These are phyloP conservation scores for Pristis pectinata DNA, from an alignment of 2,797 vertebrate genomes.

Conservation along the genomic window DNA sequence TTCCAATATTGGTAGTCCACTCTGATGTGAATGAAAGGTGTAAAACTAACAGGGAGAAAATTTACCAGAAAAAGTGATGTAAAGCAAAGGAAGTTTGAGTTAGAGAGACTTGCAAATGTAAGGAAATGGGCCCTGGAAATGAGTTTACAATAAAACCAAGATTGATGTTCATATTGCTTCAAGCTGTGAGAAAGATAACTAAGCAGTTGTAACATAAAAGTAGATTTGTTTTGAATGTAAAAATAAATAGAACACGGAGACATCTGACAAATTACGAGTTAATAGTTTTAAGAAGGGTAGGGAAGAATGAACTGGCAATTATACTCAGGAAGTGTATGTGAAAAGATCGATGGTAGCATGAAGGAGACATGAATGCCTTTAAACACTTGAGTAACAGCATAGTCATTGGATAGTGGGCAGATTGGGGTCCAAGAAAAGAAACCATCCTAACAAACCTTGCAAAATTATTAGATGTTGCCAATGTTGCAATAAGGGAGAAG, in stretches of 20 bases:
- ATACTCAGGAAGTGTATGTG: no score
- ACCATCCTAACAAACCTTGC: no score
- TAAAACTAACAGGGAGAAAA: neutral
- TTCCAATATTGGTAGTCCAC: neutral
- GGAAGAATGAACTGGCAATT: no score
- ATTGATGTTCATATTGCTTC: neutral
- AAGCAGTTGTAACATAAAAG: no score
- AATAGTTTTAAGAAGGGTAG: neutral
- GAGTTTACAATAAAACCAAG: neutral
- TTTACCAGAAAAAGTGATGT: neutral
- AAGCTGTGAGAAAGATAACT: neutral
- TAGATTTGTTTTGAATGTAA: neutral
- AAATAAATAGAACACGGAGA: neutral
- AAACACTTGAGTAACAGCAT: neutral
- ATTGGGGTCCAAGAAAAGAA: neutral
- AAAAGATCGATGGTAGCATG: neutral
- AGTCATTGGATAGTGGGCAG: neutral
- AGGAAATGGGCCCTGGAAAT: neutral
- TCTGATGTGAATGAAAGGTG: neutral
- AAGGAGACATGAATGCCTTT: no score
- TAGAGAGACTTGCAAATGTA: neutral
- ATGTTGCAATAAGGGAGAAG: neutral
- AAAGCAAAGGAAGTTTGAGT: neutral
- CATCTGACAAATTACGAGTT: neutral
- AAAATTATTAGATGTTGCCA: neutral